Conservation (phyloP, 1,140 invertebrate genomes). For the Galleria mellonella region DNA sequence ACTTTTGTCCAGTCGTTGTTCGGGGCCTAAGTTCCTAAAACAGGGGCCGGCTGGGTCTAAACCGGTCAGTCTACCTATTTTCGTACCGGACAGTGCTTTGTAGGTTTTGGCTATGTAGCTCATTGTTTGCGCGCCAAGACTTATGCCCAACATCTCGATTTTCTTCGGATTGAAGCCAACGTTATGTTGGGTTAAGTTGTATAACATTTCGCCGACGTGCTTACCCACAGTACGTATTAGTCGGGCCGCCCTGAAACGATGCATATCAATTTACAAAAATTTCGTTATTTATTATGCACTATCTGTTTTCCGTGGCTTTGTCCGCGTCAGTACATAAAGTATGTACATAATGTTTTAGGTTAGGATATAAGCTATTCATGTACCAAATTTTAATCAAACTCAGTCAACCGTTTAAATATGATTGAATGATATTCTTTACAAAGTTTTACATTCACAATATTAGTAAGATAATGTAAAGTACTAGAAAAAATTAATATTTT, state of each 20-base stretch:
- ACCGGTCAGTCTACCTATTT: conserved; percentile 47
- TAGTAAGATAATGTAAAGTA: too few relatives aligned
- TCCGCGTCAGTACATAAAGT: too few relatives aligned
- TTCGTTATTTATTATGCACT: too few relatives aligned
- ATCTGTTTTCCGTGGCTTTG: too few relatives aligned
- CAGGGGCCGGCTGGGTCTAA: conserved; percentile 56
- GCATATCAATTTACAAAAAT: too few relatives aligned
- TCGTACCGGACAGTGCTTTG: conserved; percentile 28
- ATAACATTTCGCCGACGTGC: neutral
- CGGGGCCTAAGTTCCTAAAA: conserved; percentile 42
- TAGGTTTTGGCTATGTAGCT: conserved; percentile 52
- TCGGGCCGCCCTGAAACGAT: neutral
- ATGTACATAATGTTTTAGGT: too few relatives aligned
- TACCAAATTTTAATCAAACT: too few relatives aligned
- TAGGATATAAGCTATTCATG: too few relatives aligned
- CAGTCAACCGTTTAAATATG: too few relatives aligned
- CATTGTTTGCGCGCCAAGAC: conserved; percentile 47
- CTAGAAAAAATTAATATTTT: too few relatives aligned
- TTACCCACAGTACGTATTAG: neutral
- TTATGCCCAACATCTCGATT: conserved; percentile 46
- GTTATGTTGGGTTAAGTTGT: neutral
- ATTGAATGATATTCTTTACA: too few relatives aligned
- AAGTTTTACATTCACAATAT: too few relatives aligned
- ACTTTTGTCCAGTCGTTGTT: conserved; percentile 38
- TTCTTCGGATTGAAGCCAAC: conserved; percentile 28